A percentile compares a stretch with the other conserved stretches of the same genome.
These are phyloP conservation scores for Sapayoa aenigma DNA, from an alignment of 2,113 vertebrate species.

Conservation along the genomic window DNA sequence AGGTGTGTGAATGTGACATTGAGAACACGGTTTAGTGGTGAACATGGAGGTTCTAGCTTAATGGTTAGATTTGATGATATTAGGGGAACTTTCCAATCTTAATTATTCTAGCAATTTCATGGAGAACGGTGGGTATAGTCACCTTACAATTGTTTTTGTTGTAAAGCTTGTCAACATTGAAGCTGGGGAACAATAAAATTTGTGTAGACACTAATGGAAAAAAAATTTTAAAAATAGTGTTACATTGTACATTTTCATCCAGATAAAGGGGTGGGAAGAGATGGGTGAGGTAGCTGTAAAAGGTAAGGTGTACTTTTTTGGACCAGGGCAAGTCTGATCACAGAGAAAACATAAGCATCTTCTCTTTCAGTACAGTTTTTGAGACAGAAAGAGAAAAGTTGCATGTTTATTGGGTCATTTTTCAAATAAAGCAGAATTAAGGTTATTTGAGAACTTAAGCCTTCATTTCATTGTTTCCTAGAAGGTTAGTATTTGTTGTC, in stretches of 20 bases:
- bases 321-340: background rate
- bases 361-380: background rate
- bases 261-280: background rate
- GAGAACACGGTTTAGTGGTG: background rate
- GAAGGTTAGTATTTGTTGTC: background rate
- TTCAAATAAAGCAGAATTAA: constrained; percentile 23
- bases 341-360: background rate
- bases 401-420: background rate
- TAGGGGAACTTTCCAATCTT: background rate
- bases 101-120: background rate
- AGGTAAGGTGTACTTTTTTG: background rate
- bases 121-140: background rate
- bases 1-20: background rate
- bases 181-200: background rate
- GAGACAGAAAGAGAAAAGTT: background rate
- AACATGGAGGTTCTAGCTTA: background rate
- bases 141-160: background rate
- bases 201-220: background rate
- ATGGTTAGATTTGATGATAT: background rate
- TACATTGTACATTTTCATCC: background rate
- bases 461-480: background rate
- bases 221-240: background rate
- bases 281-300: background rate
- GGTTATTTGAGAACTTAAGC: background rate
- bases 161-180: background rate